Conservation (phyloP, 2,113 vertebrate species). For the Lethenteron reissneri region DNA sequence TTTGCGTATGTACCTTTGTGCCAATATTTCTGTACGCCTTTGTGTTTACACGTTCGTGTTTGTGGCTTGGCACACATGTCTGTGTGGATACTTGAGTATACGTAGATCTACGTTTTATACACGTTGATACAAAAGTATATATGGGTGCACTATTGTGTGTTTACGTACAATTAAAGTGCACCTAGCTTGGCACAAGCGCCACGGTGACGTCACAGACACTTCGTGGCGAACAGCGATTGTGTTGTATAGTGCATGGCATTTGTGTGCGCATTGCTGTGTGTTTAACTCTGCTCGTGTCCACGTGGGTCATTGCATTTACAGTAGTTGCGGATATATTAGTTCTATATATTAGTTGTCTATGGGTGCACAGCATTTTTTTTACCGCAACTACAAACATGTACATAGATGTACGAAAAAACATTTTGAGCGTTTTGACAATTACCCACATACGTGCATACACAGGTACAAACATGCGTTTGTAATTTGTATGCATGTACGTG, state of each 20-base stretch:
- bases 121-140: not conserved
- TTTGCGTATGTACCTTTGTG: not conserved
- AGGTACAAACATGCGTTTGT: not conserved
- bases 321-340: no score
- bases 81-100: not conserved
- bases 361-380: no score
- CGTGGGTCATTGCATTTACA: no score
- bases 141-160: not conserved
- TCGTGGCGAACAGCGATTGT: no score
- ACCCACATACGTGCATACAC: not conserved
- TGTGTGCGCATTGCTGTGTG: no score
- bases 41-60: not conserved
- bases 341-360: no score
- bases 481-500: not conserved
- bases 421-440: not conserved
- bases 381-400: not conserved
- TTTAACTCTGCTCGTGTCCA: no score
- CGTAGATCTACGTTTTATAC: not conserved
- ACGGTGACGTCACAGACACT: no score
- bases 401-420: not conserved
- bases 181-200: no score
- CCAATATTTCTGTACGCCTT: not conserved
- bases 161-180: no score
- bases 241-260: no score
- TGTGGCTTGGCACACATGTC: not conserved